Evolutionary conservation across 2,888 invertebrate genomes (phyloP).

Genomic region (Lithophane leautieri): DNA sequence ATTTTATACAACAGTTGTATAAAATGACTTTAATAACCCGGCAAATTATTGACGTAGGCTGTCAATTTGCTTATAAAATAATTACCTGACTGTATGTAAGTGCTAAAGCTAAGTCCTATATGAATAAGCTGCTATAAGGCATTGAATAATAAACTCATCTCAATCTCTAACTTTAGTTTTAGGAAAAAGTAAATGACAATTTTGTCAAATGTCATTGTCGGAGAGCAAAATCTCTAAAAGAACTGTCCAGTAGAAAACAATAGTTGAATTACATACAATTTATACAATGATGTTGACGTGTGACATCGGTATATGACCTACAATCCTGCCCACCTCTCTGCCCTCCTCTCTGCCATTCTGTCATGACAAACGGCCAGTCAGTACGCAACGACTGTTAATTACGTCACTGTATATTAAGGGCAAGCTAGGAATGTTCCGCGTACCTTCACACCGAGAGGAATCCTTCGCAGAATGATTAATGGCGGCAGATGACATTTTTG

Average conservation of each 20-base stretch:
- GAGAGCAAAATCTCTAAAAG: background rate
- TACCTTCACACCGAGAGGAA: constrained; percentile 63
- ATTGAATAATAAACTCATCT: background rate
- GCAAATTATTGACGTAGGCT: background rate
- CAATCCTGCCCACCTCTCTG: constrained; percentile 1
- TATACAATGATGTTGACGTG: background rate
- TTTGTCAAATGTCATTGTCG: too few species aligned
- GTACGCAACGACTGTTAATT: constrained; percentile 60
- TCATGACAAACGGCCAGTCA: constrained; percentile 54
- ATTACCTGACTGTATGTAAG: background rate
- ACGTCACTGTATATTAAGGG: constrained; percentile 64
- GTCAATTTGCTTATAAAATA: background rate
- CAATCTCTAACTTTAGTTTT: background rate
- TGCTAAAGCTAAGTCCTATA: background rate
- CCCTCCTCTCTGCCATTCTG: constrained; percentile 8
- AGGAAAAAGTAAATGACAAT: background rate
- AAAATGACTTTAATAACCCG: background rate
- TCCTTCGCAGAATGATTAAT: constrained; percentile 66
- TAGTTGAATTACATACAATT: background rate
- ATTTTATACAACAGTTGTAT: background rate
- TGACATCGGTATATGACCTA: background rate
- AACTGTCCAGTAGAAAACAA: background rate
- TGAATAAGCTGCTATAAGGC: too few species aligned
- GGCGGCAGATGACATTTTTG: constrained; percentile 65
- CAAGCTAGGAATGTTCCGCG: constrained; percentile 56